phyloP scores from a whole-genome alignment of 2,797 vertebrate genomes.

The Salarias fasciatus region DNA sequence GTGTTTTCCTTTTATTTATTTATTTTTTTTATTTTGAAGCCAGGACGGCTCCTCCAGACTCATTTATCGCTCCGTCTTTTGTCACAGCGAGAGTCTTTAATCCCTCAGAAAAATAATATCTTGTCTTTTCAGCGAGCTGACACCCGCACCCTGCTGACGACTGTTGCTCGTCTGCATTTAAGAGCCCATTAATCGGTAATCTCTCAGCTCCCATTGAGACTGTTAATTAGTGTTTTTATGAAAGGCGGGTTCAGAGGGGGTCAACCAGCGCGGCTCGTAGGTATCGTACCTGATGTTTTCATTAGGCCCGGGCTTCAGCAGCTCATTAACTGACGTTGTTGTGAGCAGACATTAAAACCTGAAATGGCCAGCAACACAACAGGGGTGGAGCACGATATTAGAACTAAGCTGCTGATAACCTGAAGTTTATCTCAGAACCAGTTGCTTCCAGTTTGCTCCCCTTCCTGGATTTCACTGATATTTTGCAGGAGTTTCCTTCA shows the following conservation, averaged over 20 bases:
- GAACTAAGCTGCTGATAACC: too few relatives aligned
- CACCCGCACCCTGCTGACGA: too few relatives aligned
- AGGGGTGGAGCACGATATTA: too few relatives aligned
- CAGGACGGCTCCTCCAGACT: neutral
- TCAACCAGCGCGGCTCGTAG: neutral
- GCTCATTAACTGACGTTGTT: neutral
- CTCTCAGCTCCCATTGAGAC: conserved; percentile 20
- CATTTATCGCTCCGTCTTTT: conserved; percentile 2
- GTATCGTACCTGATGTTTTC: conserved; percentile 1
- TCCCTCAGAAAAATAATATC: neutral
- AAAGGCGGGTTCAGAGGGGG: conserved; percentile 8
- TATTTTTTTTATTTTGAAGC: neutral
- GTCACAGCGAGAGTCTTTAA: neutral
- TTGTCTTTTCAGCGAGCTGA: neutral
- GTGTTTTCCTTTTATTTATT: too few relatives aligned
- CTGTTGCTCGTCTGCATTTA: conserved; percentile 20
- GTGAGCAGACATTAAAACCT: too few relatives aligned
- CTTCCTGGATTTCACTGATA: too few relatives aligned
- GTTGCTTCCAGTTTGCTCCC: too few relatives aligned
- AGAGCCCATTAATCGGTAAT: conserved; percentile 23
- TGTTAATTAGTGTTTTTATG: conserved; percentile 31
- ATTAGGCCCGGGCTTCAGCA: neutral
- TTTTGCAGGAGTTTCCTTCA: too few relatives aligned
- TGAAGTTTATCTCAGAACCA: too few relatives aligned
- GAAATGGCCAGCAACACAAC: too few relatives aligned